Evolutionary conservation across 2,888 invertebrate species (phyloP).

Genomic region (Callosobruchus maculatus): DNA sequence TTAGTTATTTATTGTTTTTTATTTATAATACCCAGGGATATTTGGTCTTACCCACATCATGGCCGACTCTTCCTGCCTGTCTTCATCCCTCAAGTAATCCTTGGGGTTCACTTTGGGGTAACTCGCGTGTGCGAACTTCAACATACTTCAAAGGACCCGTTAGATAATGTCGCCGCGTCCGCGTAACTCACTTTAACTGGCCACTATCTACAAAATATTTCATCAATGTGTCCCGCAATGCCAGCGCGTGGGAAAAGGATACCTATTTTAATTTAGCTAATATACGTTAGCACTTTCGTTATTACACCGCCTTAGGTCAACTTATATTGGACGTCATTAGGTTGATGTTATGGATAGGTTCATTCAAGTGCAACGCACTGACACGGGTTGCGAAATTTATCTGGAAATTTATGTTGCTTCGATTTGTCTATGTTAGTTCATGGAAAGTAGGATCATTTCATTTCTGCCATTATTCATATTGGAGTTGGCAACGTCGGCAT

Average conservation of each 20-base stretch:
- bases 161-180: slow-evolving; percentile 2
- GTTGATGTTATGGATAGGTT: neutral
- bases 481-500: neutral
- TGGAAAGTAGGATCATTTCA: neutral
- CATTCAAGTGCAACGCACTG: neutral
- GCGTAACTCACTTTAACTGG: slow-evolving; percentile 37
- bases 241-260: neutral
- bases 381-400: neutral
- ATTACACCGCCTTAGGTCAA: neutral
- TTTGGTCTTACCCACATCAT: slow-evolving; percentile 44
- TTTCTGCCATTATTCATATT: neutral
- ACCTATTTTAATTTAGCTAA: neutral
- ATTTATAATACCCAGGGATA: neutral
- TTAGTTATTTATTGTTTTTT: no score
- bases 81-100: neutral
- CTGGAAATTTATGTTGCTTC: neutral
- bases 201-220: slow-evolving; percentile 21
- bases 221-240: slow-evolving; percentile 17
- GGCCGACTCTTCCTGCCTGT: slow-evolving; percentile 35
- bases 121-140: neutral
- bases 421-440: neutral
- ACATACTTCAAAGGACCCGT: neutral
- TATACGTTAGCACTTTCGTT: neutral
- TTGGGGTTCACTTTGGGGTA: neutral
- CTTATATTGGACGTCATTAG: neutral